These are phyloP conservation scores for Rhabdomys pumilio DNA, from an alignment of 2,797 vertebrate genomes.

Conservation along the genomic window DNA sequence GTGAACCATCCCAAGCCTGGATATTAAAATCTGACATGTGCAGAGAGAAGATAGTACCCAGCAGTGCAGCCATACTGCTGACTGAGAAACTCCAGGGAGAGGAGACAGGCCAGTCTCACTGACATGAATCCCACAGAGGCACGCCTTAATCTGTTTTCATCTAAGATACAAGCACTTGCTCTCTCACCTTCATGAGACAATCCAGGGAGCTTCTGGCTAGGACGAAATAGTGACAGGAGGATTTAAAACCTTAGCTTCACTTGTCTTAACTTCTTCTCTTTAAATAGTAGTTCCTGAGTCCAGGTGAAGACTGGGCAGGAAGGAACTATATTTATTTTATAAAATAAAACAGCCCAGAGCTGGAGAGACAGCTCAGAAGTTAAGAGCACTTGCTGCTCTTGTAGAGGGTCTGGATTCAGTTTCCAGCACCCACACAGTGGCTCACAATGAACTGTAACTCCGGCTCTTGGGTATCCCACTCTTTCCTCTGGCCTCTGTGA, in stretches of 20 bases:
- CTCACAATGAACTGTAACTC: background rate
- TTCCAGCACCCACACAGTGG: background rate
- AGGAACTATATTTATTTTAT: background rate
- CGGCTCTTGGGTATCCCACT: too few relatives aligned
- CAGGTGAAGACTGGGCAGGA: background rate
- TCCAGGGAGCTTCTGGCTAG: background rate
- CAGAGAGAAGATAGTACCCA: too few relatives aligned
- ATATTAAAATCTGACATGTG: background rate
- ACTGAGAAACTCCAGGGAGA: background rate
- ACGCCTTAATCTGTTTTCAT: background rate
- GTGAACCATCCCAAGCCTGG: background rate
- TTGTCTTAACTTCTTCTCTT: background rate
- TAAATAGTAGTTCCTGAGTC: background rate
- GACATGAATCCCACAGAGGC: background rate
- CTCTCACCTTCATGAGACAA: background rate
- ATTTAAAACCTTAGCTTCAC: too few relatives aligned
- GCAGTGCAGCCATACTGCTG: background rate
- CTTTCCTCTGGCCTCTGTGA: background rate
- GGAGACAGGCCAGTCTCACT: background rate
- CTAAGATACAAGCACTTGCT: background rate
- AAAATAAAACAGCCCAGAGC: background rate
- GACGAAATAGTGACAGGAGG: background rate
- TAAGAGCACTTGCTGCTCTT: background rate
- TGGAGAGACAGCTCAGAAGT: background rate
- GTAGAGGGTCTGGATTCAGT: background rate